Base-by-base conservation (phyloP, 64 coral and sea anemone genomes). In the Montipora efflorescens region DNA sequence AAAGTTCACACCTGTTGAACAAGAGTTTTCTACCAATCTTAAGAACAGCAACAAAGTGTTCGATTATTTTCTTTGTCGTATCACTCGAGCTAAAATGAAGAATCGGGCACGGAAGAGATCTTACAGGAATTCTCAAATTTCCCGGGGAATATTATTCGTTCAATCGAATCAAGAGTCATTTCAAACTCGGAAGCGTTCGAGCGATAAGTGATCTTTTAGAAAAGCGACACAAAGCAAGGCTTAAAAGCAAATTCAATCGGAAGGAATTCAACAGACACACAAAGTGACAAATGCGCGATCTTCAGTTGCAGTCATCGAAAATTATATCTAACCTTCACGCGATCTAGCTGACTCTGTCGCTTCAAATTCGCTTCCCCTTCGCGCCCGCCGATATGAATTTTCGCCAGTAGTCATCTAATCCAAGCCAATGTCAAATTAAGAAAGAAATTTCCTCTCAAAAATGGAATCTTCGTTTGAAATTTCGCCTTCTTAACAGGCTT, bases 281-380 rank as follows among this genome's bases (percentile, higher is more conserved):
- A 11, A 86, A 72, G 82, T 86, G 82, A 70, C 82, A 86, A 86
- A 86, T 64, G 71, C 82, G 82, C 82, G 45, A 64, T 86, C 66
- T 86, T 67, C 66, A 4, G 18, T 69, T 68, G 59, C 67, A 69
- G 25, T 84, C 82, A 86, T 86, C 82, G 82, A 66, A 86, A 86
- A 86, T 86, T 86, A 86, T 50, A 71, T 71, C 82, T 86, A 86
- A 67, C 82, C 67, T 86, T 86, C 82, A 86, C 82, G 82, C 82
- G 64, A 86, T 86, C 62, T 11, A 13, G 5, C 67, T 71, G 36
- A 45, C 46, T 86, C 62, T 45, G 15, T 21, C 15, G 28, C 64
- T 86, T 72, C 44, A 86, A 86, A 72, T 72, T 86, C 67, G 62
- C 46, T 71, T 86, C 82, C 47, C 44, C 71, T 72, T 71, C 82